These are phyloP conservation scores for Calidris pugnax DNA, from an alignment of 2,113 vertebrate genomes.

Conservation along the genomic window DNA sequence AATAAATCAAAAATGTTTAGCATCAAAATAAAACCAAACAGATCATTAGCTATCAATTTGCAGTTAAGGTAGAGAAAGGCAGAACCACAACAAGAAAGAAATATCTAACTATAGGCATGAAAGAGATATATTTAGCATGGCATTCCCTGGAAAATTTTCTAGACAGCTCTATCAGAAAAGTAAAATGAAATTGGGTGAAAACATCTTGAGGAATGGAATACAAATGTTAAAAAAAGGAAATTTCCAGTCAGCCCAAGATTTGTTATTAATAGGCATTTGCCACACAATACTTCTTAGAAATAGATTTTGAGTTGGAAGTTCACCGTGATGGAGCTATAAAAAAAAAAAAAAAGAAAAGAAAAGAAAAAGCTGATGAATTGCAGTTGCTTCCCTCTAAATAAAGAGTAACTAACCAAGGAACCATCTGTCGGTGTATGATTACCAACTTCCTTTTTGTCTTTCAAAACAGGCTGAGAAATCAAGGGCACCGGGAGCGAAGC, in stretches of 20 bases:
- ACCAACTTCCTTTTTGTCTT: conserved; percentile 71
- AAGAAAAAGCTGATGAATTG: conserved; percentile 19
- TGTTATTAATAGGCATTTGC: conserved; percentile 28
- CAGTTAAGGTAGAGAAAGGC: not conserved
- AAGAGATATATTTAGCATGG: not conserved
- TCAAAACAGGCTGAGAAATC: conserved; percentile 51
- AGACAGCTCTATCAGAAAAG: not conserved
- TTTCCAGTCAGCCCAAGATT: not conserved
- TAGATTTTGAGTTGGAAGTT: conserved; percentile 48
- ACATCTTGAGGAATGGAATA: not conserved
- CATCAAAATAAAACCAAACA: not conserved
- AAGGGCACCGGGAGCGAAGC: conserved; percentile 22
- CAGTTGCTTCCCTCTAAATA: conserved; percentile 66
- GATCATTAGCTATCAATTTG: not conserved
- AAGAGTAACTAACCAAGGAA: conserved; percentile 59
- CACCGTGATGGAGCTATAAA: not conserved
- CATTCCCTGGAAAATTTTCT: not conserved
- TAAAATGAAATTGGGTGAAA: not conserved
- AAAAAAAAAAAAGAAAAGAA: not conserved
- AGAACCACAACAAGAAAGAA: not conserved
- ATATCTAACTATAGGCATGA: not conserved
- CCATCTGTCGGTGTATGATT: conserved; percentile 69
- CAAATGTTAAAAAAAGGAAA: not conserved
- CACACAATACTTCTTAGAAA: conserved; percentile 41
- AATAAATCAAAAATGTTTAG: not conserved